These are phyloP conservation scores for Leptinotarsa tumamoca DNA, from an alignment of 2,888 invertebrate species.

Conservation along the genomic window DNA sequence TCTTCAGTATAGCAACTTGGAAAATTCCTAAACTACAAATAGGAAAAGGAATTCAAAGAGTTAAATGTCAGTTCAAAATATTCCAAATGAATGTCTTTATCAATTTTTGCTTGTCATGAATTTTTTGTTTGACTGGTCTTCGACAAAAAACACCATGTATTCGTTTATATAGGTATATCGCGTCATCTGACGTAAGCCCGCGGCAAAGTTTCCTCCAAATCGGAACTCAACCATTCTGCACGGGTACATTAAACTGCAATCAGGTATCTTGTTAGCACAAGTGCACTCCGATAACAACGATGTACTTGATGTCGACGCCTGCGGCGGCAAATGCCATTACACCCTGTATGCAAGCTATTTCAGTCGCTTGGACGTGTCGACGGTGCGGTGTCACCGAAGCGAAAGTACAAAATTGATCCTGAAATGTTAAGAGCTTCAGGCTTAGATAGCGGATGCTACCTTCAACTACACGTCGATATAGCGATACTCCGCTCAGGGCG, in stretches of 20 bases:
- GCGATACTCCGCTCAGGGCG: background rate
- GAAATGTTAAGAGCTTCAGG: constrained; percentile 5
- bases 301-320: background rate
- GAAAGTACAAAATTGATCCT: constrained; percentile 4
- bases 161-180: background rate
- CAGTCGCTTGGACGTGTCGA: constrained; percentile 8
- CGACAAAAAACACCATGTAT: too few species aligned
- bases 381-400: background rate
- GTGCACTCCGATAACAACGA: constrained; percentile 6
- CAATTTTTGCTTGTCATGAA: too few species aligned
- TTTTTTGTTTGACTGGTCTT: too few species aligned
- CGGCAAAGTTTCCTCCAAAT: background rate
- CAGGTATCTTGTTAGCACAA: constrained; percentile 12
- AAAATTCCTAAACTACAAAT: too few species aligned
- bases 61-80: too few species aligned
- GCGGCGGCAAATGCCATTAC: constrained; percentile 5
- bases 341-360: constrained; percentile 11
- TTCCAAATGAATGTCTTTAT: too few species aligned
- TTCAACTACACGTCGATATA: background rate
- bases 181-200: background rate
- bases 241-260: background rate
- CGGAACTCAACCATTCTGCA: background rate
- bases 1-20: too few species aligned
- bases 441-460: background rate
- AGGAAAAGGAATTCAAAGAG: too few species aligned